A percentile compares a stretch with the other conserved stretches of the same genome.
Evolutionary conservation across 2,888 invertebrate species (phyloP).

Genomic region (Leptinotarsa juncta): DNA sequence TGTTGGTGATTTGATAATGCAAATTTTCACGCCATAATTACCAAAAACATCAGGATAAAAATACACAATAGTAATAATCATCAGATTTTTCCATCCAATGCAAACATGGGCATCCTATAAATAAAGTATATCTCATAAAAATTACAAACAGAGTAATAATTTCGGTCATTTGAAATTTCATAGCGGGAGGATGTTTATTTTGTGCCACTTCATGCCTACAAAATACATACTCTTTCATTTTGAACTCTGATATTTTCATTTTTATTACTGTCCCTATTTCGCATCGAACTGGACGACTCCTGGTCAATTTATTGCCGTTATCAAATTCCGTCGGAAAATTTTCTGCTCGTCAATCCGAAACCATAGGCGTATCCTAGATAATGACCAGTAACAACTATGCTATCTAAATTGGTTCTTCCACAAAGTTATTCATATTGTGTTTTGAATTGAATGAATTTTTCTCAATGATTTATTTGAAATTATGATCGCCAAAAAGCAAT

Average conservation of each 20-base stretch:
- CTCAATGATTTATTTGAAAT: no score
- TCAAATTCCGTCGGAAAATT: slow-evolving; percentile 1
- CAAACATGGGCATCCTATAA: no score
- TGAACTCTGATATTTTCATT: background rate
- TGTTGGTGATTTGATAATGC: no score
- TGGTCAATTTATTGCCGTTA: background rate
- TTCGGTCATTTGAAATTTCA: background rate
- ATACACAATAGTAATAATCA: no score
- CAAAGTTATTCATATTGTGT: no score
- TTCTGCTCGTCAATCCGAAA: slow-evolving; percentile 9
- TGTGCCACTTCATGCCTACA: background rate
- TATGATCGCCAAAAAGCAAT: no score
- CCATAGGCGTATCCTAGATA: background rate
- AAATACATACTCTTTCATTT: background rate
- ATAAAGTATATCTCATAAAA: background rate
- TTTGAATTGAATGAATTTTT: no score
- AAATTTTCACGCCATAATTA: no score
- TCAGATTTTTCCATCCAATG: no score
- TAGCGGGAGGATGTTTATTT: background rate
- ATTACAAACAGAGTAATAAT: background rate
- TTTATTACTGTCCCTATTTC: slow-evolving; percentile 15
- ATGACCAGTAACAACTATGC: no score
- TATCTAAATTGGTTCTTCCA: no score
- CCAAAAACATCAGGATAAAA: no score
- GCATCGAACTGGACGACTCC: background rate